Percentiles rank a stretch among this genome's conserved stretches.
Evolutionary conservation across 1,140 invertebrate species (phyloP).

Genomic region (Plutomurus gul): DNA sequence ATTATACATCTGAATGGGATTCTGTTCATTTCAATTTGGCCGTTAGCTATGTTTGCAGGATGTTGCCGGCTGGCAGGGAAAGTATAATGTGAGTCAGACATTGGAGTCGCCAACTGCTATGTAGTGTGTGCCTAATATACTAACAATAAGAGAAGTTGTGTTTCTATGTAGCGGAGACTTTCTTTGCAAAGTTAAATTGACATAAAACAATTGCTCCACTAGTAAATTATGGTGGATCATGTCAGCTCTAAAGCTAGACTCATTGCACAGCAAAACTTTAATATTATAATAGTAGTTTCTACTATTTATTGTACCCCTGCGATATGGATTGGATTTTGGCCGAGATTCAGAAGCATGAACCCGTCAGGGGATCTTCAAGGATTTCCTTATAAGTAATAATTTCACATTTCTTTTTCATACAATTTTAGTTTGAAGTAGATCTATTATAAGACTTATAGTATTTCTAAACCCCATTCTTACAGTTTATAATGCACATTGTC

Average conservation of each 20-base stretch:
- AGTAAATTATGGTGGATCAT: not conserved
- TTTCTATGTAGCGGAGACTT: not conserved
- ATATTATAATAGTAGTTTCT: too few relatives aligned
- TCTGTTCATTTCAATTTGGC: not conserved
- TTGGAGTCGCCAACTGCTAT: too few relatives aligned
- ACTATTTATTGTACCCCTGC: not conserved
- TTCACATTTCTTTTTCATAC: not conserved
- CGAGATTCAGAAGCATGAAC: not conserved
- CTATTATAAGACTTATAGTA: too few relatives aligned
- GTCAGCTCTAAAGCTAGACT: not conserved
- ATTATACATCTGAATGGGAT: not conserved
- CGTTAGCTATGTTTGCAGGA: too few relatives aligned
- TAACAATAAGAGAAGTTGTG: not conserved
- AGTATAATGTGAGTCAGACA: too few relatives aligned
- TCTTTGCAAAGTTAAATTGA: not conserved
- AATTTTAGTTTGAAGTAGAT: not conserved
- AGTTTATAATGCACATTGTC: not conserved
- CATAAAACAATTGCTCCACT: not conserved
- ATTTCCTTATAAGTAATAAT: not conserved
- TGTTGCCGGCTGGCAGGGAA: too few relatives aligned
- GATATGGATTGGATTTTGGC: not conserved
- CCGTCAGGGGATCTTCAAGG: not conserved
- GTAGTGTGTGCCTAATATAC: not conserved
- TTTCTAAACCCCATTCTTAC: not conserved
- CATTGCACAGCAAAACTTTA: not conserved